These are phyloP conservation scores for Virgularia gustaviana DNA, from an alignment of 92 coral and sea anemone species.

Conservation along the genomic window DNA sequence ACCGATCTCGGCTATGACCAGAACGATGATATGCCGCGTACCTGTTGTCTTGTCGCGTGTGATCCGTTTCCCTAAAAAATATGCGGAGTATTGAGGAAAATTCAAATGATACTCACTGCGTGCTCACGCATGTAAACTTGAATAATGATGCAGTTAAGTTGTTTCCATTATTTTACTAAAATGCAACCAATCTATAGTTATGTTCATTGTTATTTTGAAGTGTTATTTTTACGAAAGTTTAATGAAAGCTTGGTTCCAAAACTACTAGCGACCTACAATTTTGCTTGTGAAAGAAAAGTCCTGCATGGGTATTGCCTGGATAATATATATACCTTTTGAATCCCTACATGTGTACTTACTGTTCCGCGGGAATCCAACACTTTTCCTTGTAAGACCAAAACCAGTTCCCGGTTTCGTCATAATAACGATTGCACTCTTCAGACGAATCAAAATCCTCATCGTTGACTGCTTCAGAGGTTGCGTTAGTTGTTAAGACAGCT, in stretches of 20 bases:
- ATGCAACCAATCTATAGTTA: too few relatives aligned
- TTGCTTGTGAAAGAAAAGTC: too few relatives aligned
- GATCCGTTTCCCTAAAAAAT: neutral
- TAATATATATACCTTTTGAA: neutral
- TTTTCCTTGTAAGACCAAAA: conserved; percentile 22
- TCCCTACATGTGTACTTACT: neutral
- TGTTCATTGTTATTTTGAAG: too few relatives aligned
- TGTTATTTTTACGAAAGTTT: neutral
- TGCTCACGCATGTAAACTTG: too few relatives aligned
- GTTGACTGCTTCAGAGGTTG: neutral
- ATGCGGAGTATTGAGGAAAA: neutral
- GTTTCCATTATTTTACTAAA: too few relatives aligned
- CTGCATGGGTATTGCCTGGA: neutral
- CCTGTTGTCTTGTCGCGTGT: neutral
- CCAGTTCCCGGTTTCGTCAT: conserved; percentile 17
- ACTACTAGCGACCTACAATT: too few relatives aligned
- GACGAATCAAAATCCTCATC: conserved; percentile 24
- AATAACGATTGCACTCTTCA: conserved; percentile 16
- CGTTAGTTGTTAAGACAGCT: neutral
- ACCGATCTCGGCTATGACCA: neutral
- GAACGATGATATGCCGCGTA: conserved; percentile 3
- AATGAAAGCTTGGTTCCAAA: neutral
- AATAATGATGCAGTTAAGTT: too few relatives aligned
- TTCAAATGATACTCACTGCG: too few relatives aligned
- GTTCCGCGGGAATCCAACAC: conserved; percentile 13